Evolutionary conservation across 2,888 invertebrate species (phyloP).

Genomic region (Priocnemis perturbator): DNA sequence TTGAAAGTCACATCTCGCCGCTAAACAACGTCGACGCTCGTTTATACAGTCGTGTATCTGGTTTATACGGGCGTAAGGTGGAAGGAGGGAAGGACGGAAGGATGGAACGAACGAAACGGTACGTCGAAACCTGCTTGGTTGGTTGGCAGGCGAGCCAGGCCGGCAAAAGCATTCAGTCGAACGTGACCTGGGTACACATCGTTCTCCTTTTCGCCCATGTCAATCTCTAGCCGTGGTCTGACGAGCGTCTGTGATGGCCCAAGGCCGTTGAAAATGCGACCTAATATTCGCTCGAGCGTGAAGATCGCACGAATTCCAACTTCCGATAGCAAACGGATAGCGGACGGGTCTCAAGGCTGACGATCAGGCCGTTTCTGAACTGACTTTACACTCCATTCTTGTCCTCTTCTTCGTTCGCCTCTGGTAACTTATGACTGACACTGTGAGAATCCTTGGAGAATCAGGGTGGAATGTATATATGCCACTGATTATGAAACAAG

Average conservation of each 20-base stretch:
- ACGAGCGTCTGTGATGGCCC: not conserved
- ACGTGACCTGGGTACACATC: conserved; percentile 59
- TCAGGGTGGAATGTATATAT: no score
- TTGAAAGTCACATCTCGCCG: no score
- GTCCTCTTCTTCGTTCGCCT: no score
- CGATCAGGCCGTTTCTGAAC: no score
- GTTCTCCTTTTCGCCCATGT: conserved; percentile 39
- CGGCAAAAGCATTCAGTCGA: conserved; percentile 23
- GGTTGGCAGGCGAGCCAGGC: conserved; percentile 21
- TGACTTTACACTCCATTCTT: no score
- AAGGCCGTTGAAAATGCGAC: conserved; percentile 12
- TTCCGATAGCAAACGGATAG: no score
- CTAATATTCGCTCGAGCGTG: not conserved
- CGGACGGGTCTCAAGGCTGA: no score
- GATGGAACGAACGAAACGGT: conserved; percentile 25
- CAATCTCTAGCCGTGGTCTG: conserved; percentile 26
- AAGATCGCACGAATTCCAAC: not conserved
- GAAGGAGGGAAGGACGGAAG: conserved; percentile 4
- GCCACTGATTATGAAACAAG: no score
- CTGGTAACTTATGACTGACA: no score
- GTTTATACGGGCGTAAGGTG: conserved; percentile 21
- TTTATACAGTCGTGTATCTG: conserved; percentile 19
- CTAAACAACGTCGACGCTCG: not conserved
- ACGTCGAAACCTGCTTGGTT: conserved; percentile 41
- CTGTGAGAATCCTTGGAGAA: no score